Evolutionary conservation across 1,140 invertebrate genomes (phyloP), one percentile per base, ranked within the genome.

Genomic region (Apis cerana): DNA sequence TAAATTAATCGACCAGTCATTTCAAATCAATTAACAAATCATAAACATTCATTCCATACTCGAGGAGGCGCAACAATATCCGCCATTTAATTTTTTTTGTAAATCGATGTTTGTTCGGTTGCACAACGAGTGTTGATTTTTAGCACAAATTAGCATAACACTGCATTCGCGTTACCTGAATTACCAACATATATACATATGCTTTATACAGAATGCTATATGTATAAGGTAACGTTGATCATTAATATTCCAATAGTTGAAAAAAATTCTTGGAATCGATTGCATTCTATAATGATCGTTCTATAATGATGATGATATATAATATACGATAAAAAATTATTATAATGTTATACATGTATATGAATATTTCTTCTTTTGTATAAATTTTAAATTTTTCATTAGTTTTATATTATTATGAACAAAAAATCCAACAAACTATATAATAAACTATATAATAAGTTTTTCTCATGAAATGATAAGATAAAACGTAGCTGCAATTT

Each of bases 71-170:
- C n/a, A 43, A 75, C 71, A 59, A 13, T 17, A 50, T 52, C 13
- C 33, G 78, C 27, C 33, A 27, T 56, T 64, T 74, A 59, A 61
- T 52, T 65, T 68, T 75, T 81, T 59, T 76, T 4, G n/a, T 27
- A 48, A 27, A 33, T 80, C 77, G 48, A 80, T 72, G 54, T 61
- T 75, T 76, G 80, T 19, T 0, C 23, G 17, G 64, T 68, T 75
- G 48, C 54, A 50, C 62, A 48, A 75, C 23, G 43, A 48, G 17
- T 68, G 80, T 76, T 76, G 80, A 61, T 82, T 76, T 82, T 82
- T 68, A 68, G 5, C 54, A 17, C 19, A 21, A 59, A 76, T 82
- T 82, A 82, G 23, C 74, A 76, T 76, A 76, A 76, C 56, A n/a
- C 48, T 61, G 23, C 13, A 19, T 50, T 43, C 23, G 21, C 56